phyloP scores from a whole-genome alignment of 2,888 invertebrate species.

The Brachypterus glaber region DNA sequence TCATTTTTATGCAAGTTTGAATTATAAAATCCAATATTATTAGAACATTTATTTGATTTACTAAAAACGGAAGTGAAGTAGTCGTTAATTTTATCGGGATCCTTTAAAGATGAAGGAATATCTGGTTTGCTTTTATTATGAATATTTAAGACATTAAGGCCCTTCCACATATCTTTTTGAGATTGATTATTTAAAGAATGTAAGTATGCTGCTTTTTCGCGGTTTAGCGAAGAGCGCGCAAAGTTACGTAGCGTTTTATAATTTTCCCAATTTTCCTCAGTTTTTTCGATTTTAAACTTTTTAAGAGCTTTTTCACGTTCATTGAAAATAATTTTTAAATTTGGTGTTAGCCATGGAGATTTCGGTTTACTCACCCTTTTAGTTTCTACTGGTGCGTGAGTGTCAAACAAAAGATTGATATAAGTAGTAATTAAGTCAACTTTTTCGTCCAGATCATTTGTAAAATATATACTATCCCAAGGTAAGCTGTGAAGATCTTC shows the following conservation, averaged over 20 bases:
- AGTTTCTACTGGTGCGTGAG: too few species aligned
- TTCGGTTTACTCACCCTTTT: neutral
- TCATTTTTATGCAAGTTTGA: neutral
- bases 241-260: too few species aligned
- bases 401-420: too few species aligned
- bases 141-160: neutral
- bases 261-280: neutral
- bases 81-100: too few species aligned
- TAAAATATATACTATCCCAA: neutral
- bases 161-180: neutral
- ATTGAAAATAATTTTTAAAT: conserved; percentile 1
- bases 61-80: too few species aligned
- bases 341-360: neutral
- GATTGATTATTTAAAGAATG: neutral
- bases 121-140: too few species aligned
- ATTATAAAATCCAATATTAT: neutral
- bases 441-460: conserved; percentile 1
- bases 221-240: too few species aligned
- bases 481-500: too few species aligned
- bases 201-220: too few species aligned
- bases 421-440: neutral
- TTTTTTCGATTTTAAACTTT: too few species aligned
- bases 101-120: too few species aligned
- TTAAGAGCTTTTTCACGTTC: too few species aligned
- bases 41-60: neutral